These are phyloP conservation scores for Oncopeltus fasciatus DNA, from an alignment of 1,140 invertebrate species.

Conservation along the genomic window DNA sequence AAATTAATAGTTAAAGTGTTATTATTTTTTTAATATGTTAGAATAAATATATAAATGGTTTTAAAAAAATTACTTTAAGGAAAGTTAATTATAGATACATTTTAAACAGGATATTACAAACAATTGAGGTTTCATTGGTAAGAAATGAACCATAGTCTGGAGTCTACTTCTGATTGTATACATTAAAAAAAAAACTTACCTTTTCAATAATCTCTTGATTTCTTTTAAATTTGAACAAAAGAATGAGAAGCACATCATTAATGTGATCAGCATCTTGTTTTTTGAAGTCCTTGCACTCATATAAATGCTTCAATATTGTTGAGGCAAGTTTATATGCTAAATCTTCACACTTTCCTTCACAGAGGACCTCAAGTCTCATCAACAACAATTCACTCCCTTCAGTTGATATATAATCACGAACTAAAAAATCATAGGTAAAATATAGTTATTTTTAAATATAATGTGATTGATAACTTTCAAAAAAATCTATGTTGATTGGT, in stretches of 20 bases:
- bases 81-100: no score
- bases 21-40: no score
- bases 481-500: no score
- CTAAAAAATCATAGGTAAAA: slow-evolving; percentile 8
- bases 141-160: no score
- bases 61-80: no score
- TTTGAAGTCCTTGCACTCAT: slow-evolving; percentile 3
- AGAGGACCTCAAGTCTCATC: slow-evolving; percentile 12
- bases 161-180: no score
- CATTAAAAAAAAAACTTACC: slow-evolving; percentile 12
- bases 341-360: slow-evolving; percentile 18
- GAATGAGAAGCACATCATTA: slow-evolving; percentile 11
- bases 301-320: slow-evolving; percentile 10
- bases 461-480: no score
- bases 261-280: slow-evolving; percentile 10
- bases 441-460: no score
- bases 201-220: slow-evolving; percentile 17
- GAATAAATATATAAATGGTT: no score
- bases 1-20: no score
- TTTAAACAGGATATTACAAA: no score
- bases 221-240: slow-evolving; percentile 11
- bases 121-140: no score
- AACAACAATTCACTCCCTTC: slow-evolving; percentile 14
- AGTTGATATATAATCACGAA: slow-evolving; percentile 1
- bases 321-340: slow-evolving; percentile 13